Evolutionary conservation across 2,888 invertebrate species (phyloP).

Genomic region (Callimorpha dominula): DNA sequence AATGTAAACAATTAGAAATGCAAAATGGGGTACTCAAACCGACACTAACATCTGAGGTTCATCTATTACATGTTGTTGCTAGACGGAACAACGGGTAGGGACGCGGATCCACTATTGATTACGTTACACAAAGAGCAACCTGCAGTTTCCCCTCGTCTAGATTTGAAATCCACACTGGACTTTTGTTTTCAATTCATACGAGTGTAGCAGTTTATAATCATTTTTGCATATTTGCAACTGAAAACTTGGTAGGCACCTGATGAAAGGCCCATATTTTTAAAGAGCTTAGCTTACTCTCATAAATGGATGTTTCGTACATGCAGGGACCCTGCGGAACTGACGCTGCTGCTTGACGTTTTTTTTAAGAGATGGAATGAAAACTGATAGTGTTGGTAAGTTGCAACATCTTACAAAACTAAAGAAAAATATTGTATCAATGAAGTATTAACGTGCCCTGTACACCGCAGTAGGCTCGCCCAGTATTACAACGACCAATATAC

Average conservation of each 20-base stretch:
- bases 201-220: not conserved
- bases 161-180: slow-evolving; percentile 44
- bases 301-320: not conserved
- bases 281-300: not conserved
- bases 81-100: slow-evolving; percentile 41
- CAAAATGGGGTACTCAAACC: not conserved
- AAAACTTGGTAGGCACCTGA: not conserved
- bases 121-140: slow-evolving; percentile 65
- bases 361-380: not conserved
- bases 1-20: not conserved
- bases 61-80: slow-evolving; percentile 12
- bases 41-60: not conserved
- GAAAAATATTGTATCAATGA: not conserved
- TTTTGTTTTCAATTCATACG: slow-evolving; percentile 25
- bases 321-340: not conserved
- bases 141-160: slow-evolving; percentile 55
- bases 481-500: not conserved
- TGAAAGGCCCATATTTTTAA: not conserved
- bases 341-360: not conserved
- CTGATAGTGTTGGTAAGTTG: not conserved
- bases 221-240: not conserved
- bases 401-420: not conserved
- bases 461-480: not conserved
- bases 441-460: not conserved
- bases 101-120: slow-evolving; percentile 61